phyloP scores from a whole-genome alignment of 2,888 invertebrate species.

The Cheilosia vulpina region DNA sequence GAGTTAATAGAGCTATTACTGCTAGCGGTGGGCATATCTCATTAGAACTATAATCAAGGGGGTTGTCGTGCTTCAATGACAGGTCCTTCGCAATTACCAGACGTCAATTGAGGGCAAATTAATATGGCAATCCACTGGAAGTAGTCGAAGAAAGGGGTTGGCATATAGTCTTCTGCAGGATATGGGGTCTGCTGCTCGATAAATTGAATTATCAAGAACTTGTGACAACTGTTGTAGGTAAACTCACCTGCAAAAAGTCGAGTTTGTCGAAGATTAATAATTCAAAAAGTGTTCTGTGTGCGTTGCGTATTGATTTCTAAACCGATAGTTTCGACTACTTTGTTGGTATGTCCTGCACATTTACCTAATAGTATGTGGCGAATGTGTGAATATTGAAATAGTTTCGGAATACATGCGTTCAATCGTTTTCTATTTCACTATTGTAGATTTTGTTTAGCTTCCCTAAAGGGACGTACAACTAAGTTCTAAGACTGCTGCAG shows the following conservation, averaged over 20 bases:
- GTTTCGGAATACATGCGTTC: no score
- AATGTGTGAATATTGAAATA: no score
- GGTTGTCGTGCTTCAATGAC: slow-evolving; percentile 66
- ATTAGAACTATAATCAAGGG: slow-evolving; percentile 69
- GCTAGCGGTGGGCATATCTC: slow-evolving; percentile 53
- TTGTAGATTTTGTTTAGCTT: no score
- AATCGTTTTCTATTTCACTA: no score
- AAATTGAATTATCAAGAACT: slow-evolving; percentile 33
- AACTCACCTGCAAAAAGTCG: neutral
- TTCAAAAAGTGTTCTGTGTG: neutral
- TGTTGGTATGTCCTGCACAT: neutral
- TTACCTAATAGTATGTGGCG: neutral
- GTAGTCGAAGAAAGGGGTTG: slow-evolving; percentile 22
- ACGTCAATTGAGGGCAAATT: slow-evolving; percentile 80
- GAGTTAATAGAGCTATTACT: slow-evolving; percentile 66
- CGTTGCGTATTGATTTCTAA: no score
- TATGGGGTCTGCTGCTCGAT: slow-evolving; percentile 12
- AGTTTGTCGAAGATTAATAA: neutral
- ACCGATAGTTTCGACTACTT: neutral
- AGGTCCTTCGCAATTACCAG: slow-evolving; percentile 79
- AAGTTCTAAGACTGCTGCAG: no score
- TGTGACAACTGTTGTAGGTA: slow-evolving; percentile 32
- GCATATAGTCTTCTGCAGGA: neutral
- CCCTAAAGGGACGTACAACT: no score
- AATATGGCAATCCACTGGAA: slow-evolving; percentile 68